phyloP scores from a whole-genome alignment of 2,797 vertebrate species.

The Micrastur ruficollis region DNA sequence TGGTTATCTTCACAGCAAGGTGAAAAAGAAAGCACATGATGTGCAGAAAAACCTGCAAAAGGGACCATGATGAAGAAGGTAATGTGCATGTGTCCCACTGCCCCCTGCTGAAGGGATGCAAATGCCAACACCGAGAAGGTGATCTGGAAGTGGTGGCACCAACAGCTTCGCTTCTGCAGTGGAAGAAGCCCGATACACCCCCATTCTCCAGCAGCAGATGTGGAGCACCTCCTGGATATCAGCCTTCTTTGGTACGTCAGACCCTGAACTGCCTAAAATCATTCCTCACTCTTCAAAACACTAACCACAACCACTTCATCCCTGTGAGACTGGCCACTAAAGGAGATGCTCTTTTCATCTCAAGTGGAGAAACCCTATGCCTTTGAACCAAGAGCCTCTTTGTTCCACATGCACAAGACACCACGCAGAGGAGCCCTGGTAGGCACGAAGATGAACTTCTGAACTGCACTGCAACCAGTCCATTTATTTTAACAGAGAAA shows the following conservation, averaged over 20 bases:
- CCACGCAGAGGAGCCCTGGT: not conserved
- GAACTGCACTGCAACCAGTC: not conserved
- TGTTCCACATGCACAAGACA: not conserved
- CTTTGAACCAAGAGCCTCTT: not conserved
- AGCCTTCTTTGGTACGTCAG: not conserved
- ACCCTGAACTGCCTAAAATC: not conserved
- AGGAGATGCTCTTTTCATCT: not conserved
- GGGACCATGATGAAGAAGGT: not conserved
- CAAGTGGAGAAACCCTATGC: not conserved
- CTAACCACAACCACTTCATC: not conserved
- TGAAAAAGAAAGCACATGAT: not conserved
- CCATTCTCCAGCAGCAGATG: not conserved
- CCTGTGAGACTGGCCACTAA: not conserved
- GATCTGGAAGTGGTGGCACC: not conserved
- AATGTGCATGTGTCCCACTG: not conserved
- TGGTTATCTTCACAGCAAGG: not conserved
- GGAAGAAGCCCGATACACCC: not conserved
- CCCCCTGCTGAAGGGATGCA: not conserved
- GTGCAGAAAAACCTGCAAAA: not conserved
- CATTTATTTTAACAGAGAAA: conserved; percentile 37
- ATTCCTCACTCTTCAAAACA: not conserved
- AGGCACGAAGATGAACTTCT: not conserved
- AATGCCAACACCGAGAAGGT: not conserved
- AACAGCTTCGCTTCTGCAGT: not conserved
- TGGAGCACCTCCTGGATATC: not conserved